These are phyloP conservation scores for Nothoprocta pentlandii DNA, from an alignment of 2,113 vertebrate species.

Conservation along the genomic window DNA sequence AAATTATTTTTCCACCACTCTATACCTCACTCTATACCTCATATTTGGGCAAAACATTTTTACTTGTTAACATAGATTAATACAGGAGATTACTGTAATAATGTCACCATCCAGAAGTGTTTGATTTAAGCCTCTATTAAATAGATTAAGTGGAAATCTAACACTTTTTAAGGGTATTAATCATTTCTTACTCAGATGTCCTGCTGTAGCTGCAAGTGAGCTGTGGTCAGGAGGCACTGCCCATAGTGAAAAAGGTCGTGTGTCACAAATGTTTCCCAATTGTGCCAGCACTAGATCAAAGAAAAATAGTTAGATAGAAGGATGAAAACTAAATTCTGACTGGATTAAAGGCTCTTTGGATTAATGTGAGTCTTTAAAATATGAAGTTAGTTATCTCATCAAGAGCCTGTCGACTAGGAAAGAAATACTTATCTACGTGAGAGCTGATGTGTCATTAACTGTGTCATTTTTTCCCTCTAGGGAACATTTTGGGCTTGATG, in stretches of 20 bases:
- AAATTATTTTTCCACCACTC: neutral
- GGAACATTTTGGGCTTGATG: neutral
- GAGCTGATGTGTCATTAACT: rapidly evolving
- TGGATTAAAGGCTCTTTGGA: neutral
- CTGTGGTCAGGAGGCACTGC: neutral
- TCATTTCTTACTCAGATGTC: slow-evolving; percentile 24
- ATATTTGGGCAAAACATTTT: neutral
- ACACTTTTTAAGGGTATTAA: neutral
- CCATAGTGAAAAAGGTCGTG: neutral
- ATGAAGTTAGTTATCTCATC: neutral
- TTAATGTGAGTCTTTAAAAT: neutral
- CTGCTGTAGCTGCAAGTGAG: neutral
- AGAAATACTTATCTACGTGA: neutral
- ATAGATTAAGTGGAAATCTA: neutral
- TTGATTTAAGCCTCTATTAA: neutral
- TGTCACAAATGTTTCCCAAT: neutral
- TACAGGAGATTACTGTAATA: neutral
- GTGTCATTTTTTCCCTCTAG: neutral
- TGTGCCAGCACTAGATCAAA: neutral
- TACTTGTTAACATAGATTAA: neutral
- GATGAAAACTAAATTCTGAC: neutral
- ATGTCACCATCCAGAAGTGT: neutral
- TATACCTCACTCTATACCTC: neutral
- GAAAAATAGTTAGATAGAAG: neutral
- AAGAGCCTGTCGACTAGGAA: neutral